Base-by-base conservation (phyloP, 2,797 vertebrate genomes). In the Myoxocephalus aenaeus region DNA sequence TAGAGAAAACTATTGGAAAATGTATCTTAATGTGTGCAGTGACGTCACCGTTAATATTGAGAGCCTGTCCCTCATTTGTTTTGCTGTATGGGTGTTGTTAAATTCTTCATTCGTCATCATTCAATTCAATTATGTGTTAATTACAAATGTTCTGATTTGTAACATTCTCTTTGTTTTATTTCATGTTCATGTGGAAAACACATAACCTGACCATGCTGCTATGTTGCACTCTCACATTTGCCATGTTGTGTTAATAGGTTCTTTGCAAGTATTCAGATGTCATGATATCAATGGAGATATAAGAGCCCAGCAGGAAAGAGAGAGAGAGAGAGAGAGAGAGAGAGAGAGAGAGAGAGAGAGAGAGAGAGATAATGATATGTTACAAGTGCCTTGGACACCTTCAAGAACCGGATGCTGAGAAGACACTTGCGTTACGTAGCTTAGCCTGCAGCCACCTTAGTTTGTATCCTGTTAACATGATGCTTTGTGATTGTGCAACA, bases 401-500 rank as follows among this genome's bases (percentile, higher is more conserved):
- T n/a, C 4, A 22, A 29, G 22, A 63, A 36, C 42, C 34, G 25
- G 25, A 62, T 22, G 32, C 36, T 27, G 11, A 48, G 20, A 29
- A 57, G 36, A 72, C 65, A 79, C 29, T 38, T 40, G 25, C 57
- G 1, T 56, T 65, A 1, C 38, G 36, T 62, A 50, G 22, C 25
- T 38, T 3, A 56, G 20, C 32, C 29, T 3, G 22, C 61, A 70
- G 65, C 56, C n/a, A 12, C 12, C 13, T 36, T 7, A 58, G 22
- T 38, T 70, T 15, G 4, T 15, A 40, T 70, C 7, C 42, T 22
- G 18, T 20, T 59, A 58, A 50, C 27, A 18, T 51, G 32, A 69
- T 58, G 29, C 65, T 62, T 3, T 46, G 25, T 44, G 44, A 65
- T 38, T 75, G 29, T 76, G 67, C 13, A 56, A 25, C 5, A 34